Evolutionary conservation across 2,113 vertebrate genomes (phyloP).

Genomic region (Campylomormyrus numenius): DNA sequence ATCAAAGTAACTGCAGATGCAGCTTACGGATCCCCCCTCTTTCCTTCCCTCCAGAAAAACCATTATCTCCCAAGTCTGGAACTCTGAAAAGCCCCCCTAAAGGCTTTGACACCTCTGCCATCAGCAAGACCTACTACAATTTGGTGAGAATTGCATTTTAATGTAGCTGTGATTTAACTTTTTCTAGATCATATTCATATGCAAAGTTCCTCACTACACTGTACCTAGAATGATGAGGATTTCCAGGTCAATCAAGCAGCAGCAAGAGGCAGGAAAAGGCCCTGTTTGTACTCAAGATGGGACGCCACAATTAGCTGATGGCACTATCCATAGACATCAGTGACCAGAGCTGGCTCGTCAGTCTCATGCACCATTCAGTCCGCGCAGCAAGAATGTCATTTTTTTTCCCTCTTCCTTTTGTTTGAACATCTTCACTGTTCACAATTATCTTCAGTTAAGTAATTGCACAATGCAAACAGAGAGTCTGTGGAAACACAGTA

Average conservation of each 20-base stretch:
- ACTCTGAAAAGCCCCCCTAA: constrained; percentile 85
- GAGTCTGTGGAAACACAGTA: neutral
- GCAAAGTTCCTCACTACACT: neutral
- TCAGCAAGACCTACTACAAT: constrained; percentile 96
- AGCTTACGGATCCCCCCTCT: neutral
- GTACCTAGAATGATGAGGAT: neutral
- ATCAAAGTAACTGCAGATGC: constrained; percentile 21
- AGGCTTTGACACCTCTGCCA: constrained; percentile 79
- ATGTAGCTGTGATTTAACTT: neutral
- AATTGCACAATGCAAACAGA: neutral
- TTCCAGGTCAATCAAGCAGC: neutral
- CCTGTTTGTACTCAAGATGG: neutral
- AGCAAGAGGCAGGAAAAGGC: neutral
- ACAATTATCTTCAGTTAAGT: neutral
- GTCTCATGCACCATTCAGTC: neutral
- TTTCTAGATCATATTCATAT: neutral
- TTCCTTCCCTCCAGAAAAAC: constrained; percentile 68
- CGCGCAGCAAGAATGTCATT: neutral
- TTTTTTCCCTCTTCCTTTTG: neutral
- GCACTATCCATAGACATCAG: neutral
- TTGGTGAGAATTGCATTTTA: constrained; percentile 70
- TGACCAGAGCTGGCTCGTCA: neutral
- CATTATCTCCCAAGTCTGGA: constrained; percentile 76
- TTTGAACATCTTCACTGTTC: neutral
- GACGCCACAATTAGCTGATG: neutral